These are phyloP conservation scores for Formica exsecta DNA, from an alignment of 1,140 invertebrate genomes.

Conservation along the genomic window DNA sequence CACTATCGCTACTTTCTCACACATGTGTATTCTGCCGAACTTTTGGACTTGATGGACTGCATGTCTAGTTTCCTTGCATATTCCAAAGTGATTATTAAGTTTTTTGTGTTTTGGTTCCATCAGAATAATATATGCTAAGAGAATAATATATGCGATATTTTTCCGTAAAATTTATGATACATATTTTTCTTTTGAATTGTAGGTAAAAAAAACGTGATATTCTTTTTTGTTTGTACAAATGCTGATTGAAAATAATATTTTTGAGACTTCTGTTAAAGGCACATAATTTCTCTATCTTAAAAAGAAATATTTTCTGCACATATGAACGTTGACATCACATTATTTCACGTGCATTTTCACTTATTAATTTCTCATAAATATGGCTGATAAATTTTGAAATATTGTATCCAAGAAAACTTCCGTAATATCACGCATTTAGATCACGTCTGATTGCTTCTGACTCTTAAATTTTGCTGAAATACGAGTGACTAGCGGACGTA, in stretches of 20 bases:
- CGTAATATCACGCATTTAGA: not conserved
- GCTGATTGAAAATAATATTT: not conserved
- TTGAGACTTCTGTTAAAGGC: not conserved
- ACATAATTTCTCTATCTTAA: not conserved
- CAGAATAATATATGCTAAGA: not conserved
- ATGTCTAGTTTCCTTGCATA: too few species aligned
- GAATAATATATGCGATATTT: not conserved
- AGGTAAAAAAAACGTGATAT: not conserved
- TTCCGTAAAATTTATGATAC: not conserved
- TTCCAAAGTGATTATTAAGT: too few species aligned
- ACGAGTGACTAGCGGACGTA: not conserved
- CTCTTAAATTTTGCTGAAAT: not conserved
- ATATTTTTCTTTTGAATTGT: not conserved
- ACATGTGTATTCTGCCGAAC: too few species aligned
- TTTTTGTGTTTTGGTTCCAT: too few species aligned
- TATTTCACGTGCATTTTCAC: not conserved
- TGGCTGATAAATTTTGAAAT: not conserved
- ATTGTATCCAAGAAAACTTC: not conserved
- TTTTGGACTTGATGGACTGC: too few species aligned
- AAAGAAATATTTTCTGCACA: not conserved
- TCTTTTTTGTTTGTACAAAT: not conserved
- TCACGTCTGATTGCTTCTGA: not conserved
- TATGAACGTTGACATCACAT: not conserved
- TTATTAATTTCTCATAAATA: constrained; percentile 18
- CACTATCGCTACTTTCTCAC: too few species aligned